phyloP scores from a whole-genome alignment of 2,888 invertebrate genomes.

The Eueremaeus valkanovi region DNA sequence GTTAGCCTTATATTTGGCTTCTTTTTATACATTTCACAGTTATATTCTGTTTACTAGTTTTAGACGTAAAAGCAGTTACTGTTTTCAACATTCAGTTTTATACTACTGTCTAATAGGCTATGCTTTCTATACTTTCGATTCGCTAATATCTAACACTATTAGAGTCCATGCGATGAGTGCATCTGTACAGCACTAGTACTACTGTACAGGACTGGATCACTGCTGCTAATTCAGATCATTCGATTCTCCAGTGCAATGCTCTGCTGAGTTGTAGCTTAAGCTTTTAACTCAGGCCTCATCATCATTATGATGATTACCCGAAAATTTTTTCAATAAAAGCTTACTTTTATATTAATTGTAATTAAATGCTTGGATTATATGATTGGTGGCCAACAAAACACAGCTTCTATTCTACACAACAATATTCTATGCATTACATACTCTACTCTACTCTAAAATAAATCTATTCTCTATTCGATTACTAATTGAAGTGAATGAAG shows the following conservation, averaged over 20 bases:
- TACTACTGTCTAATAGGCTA: no score
- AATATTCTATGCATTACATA: no score
- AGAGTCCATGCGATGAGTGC: no score
- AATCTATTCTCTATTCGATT: background rate
- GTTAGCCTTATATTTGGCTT: no score
- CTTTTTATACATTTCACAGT: background rate
- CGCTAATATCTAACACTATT: constrained; percentile 36
- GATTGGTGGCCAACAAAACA: constrained; percentile 3
- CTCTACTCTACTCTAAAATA: constrained; percentile 15
- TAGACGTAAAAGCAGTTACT: background rate
- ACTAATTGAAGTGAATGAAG: constrained; percentile 2
- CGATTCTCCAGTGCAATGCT: background rate
- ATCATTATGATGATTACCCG: constrained; percentile 26
- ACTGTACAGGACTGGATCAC: background rate
- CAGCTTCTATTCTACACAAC: no score
- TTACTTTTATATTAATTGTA: constrained; percentile 31
- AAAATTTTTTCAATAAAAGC: constrained; percentile 33
- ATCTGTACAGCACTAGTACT: no score
- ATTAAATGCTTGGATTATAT: background rate
- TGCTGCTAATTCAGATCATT: constrained; percentile 35
- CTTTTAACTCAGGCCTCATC: constrained; percentile 18
- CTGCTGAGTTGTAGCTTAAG: background rate
- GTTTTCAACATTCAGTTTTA: background rate
- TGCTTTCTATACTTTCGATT: background rate
- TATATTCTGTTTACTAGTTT: constrained; percentile 7